Conservation (phyloP, 1,140 invertebrate species). For the Orussus abietinus region DNA sequence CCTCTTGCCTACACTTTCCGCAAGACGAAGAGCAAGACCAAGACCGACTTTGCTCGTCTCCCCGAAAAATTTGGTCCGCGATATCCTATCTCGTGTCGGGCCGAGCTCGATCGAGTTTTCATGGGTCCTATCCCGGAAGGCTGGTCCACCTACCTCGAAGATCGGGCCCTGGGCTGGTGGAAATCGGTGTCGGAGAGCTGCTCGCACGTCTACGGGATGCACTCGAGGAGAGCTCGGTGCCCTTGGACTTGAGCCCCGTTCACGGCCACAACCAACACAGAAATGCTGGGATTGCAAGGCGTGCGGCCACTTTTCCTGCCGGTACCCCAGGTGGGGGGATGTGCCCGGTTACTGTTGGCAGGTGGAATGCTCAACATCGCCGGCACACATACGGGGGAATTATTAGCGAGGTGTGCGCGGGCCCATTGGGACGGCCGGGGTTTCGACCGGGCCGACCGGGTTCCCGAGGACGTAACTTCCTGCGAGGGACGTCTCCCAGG, state of each 20-base stretch:
- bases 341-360: slow-evolving; percentile 41
- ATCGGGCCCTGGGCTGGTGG: slow-evolving; percentile 15
- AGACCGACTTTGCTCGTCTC: no score
- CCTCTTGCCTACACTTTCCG: no score
- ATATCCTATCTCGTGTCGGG: no score
- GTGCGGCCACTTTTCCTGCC: slow-evolving; percentile 48
- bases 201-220: slow-evolving; percentile 22
- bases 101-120: no score
- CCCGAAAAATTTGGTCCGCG: no score
- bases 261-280: slow-evolving; percentile 50
- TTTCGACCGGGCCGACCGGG: no score
- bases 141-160: no score
- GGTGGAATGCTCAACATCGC: slow-evolving; percentile 46
- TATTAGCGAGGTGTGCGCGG: slow-evolving; percentile 29
- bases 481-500: no score
- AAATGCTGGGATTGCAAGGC: slow-evolving; percentile 48
- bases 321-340: slow-evolving; percentile 38
- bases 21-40: no score
- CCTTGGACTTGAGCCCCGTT: slow-evolving; percentile 53
- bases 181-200: slow-evolving; percentile 23
- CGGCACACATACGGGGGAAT: slow-evolving; percentile 39
- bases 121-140: no score
- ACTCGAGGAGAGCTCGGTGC: slow-evolving; percentile 32
- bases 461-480: no score
- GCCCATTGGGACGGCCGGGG: no score